Evolutionary conservation across 2,113 vertebrate genomes (phyloP).

Genomic region (Taxidea taxus): DNA sequence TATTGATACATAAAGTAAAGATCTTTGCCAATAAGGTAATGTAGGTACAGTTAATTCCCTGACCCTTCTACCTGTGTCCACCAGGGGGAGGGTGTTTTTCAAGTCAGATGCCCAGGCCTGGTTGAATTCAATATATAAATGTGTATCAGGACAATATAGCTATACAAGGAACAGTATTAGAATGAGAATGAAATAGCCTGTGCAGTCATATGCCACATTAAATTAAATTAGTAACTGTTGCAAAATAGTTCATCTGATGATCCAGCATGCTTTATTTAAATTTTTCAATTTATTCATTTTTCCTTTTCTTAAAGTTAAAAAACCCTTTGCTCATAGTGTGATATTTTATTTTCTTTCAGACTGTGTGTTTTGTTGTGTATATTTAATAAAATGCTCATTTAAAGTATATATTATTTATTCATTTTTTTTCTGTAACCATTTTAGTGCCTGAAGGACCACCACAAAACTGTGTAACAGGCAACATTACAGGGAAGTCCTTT

Average conservation of each 20-base stretch:
- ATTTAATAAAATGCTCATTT: neutral
- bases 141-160: neutral
- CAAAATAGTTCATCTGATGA: neutral
- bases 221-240: neutral
- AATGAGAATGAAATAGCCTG: neutral
- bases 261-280: neutral
- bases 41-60: neutral
- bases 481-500: slow-evolving; percentile 90
- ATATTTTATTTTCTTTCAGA: neutral
- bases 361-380: neutral
- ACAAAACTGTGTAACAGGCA: slow-evolving; percentile 86
- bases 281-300: neutral
- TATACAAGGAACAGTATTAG: neutral
- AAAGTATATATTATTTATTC: neutral
- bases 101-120: neutral
- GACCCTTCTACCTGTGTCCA: neutral
- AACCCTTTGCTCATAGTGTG: neutral
- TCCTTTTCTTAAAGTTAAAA: neutral
- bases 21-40: neutral
- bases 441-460: slow-evolving; percentile 96
- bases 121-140: neutral
- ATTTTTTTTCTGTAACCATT: slow-evolving; percentile 58
- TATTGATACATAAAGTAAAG: neutral
- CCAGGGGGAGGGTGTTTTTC: neutral
- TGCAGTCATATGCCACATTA: neutral